A percentile compares a stretch with the other conserved stretches of the same genome.
Evolutionary conservation across 2,888 invertebrate genomes (phyloP).

Genomic region (Stenurella melanura): DNA sequence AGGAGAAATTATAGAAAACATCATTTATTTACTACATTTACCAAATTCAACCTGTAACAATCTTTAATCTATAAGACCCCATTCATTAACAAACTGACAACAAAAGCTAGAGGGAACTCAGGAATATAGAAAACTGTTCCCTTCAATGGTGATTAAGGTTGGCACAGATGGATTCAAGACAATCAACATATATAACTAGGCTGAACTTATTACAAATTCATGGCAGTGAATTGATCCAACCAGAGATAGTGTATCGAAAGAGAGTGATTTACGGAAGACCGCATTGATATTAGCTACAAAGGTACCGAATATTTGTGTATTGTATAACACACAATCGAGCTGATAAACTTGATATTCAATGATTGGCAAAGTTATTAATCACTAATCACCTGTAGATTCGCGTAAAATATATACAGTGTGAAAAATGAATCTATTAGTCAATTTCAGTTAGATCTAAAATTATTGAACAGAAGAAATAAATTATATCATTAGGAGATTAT

Average conservation of each 20-base stretch:
- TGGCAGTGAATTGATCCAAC: neutral
- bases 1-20: neutral
- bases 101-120: neutral
- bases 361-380: no score
- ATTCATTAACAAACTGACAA: neutral
- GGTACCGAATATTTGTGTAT: neutral
- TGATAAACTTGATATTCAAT: no score
- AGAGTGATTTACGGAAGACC: neutral
- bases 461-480: no score
- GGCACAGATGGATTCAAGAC: neutral
- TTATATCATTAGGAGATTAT: no score
- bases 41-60: neutral
- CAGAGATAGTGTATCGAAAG: neutral
- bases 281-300: neutral
- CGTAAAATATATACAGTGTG: no score
- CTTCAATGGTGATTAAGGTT: slow-evolving; percentile 3
- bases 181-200: neutral
- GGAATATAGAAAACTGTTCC: neutral
- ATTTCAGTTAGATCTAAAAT: no score
- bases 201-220: neutral
- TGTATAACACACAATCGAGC: no score
- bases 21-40: neutral
- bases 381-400: no score
- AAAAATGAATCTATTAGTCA: no score
- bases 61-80: neutral